Percentiles rank a stretch among this genome's conserved stretches.
These are phyloP conservation scores for Phasia obesa DNA, from an alignment of 2,888 invertebrate genomes.

Conservation along the genomic window DNA sequence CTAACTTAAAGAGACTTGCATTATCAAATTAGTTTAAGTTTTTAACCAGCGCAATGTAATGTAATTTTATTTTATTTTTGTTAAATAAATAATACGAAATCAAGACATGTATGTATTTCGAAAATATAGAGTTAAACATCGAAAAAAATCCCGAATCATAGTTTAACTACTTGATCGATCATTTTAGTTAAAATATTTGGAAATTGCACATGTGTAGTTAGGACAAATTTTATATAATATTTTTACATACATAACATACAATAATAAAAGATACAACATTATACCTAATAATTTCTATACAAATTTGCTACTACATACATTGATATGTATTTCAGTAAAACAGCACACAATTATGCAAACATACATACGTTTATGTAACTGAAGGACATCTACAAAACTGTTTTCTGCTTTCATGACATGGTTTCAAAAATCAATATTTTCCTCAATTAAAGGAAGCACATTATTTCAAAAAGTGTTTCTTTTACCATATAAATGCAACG, in stretches of 20 bases:
- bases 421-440: slow-evolving; percentile 58
- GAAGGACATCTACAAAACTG: slow-evolving; percentile 7
- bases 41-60: no score
- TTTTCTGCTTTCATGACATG: slow-evolving; percentile 52
- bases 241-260: slow-evolving; percentile 20
- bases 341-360: background rate
- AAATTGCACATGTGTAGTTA: slow-evolving; percentile 46
- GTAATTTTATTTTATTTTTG: no score
- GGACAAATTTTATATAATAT: slow-evolving; percentile 50
- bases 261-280: no score
- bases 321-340: background rate
- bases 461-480: background rate
- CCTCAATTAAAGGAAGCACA: background rate
- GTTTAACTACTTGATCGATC: background rate
- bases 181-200: background rate
- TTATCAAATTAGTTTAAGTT: no score
- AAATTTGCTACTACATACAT: no score
- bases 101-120: no score
- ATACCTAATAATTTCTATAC: no score
- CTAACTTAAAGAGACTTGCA: no score
- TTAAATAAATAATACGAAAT: no score
- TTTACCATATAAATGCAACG: no score
- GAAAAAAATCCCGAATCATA: slow-evolving; percentile 42
- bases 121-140: slow-evolving; percentile 26
- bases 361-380: background rate